Conservation (phyloP, 2,888 invertebrate species). For the Artemia sinica region DNA sequence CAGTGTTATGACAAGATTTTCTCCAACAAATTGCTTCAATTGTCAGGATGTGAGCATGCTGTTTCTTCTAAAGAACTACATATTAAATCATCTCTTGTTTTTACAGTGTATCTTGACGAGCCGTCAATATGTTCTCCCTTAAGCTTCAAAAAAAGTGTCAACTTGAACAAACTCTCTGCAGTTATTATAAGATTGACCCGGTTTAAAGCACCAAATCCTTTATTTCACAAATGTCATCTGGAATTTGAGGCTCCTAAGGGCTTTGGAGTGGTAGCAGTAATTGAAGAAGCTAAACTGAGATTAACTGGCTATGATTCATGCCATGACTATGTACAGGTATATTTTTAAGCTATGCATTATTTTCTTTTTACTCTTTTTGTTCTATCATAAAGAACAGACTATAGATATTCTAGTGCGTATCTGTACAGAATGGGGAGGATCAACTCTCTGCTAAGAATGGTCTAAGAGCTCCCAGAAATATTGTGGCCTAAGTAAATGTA, state of each 20-base stretch:
- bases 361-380: neutral
- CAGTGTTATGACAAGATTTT: too few relatives aligned
- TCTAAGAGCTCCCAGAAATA: too few relatives aligned
- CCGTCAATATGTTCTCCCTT: constrained; percentile 16
- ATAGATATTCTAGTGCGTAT: too few relatives aligned
- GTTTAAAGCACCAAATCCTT: constrained; percentile 11
- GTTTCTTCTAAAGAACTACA: neutral
- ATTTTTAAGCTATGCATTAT: neutral
- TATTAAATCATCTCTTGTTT: neutral
- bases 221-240: constrained; percentile 18
- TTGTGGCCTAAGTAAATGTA: too few relatives aligned
- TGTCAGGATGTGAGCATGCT: too few relatives aligned
- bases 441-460: too few relatives aligned
- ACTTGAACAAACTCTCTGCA: constrained; percentile 16
- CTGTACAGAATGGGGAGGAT: too few relatives aligned
- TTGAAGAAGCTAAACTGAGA: constrained; percentile 20
- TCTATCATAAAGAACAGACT: neutral
- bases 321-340: constrained; percentile 19
- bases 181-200: constrained; percentile 19
- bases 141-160: constrained; percentile 17
- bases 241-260: constrained; percentile 21
- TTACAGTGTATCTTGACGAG: constrained; percentile 19
- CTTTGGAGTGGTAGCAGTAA: constrained; percentile 19
- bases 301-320: constrained; percentile 17
- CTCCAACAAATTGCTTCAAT: too few relatives aligned